These are phyloP conservation scores for Seriola quinqueradiata DNA, from an alignment of 2,113 vertebrate species.

Conservation along the genomic window DNA sequence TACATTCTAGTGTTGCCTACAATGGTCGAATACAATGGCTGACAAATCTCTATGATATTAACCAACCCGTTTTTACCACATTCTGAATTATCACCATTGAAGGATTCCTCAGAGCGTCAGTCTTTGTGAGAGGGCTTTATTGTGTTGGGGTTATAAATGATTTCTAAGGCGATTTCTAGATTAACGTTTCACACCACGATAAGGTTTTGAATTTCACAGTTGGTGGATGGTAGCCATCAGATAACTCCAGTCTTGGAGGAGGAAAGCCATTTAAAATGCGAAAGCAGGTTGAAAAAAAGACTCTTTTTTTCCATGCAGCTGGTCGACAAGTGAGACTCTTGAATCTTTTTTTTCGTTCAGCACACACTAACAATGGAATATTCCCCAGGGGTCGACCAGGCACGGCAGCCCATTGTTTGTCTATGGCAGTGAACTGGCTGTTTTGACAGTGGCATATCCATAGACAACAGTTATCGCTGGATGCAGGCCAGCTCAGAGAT, in stretches of 20 bases:
- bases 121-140: too few species aligned
- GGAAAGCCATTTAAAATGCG: conserved; percentile 60
- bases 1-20: too few species aligned
- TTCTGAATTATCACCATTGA: too few species aligned
- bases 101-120: neutral
- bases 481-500: conserved; percentile 23
- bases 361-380: conserved; percentile 18
- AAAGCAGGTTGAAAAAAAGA: conserved; percentile 33
- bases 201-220: conserved; percentile 17
- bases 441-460: conserved; percentile 26
- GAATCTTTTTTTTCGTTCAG: conserved; percentile 32
- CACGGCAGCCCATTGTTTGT: conserved; percentile 33
- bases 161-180: neutral
- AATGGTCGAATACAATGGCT: too few species aligned
- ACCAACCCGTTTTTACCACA: neutral
- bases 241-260: conserved; percentile 3
- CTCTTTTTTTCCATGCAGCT: conserved; percentile 14
- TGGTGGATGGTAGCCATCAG: conserved; percentile 22
- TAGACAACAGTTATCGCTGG: conserved; percentile 7
- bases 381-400: conserved; percentile 19
- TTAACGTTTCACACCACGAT: neutral
- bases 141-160: neutral
- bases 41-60: neutral
- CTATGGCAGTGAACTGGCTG: neutral
- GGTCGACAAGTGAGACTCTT: conserved; percentile 28